Evolutionary conservation across 1,140 invertebrate genomes (phyloP), one percentile per base, ranked within the genome.

Genomic region (Drosophila serrata): DNA sequence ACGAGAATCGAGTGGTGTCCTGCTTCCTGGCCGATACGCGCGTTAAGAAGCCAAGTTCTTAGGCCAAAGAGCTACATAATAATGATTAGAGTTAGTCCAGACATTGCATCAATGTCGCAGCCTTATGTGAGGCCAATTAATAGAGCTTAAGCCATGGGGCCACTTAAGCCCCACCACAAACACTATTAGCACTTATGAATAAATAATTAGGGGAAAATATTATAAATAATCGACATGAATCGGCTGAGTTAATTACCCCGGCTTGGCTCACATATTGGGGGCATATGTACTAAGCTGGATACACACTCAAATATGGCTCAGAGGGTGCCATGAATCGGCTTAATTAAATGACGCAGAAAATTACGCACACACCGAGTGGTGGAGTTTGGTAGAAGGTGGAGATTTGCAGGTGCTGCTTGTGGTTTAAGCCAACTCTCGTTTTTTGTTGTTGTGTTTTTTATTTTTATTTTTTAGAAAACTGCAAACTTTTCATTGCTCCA

Each of bases 341-440:
- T 92, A 92, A 92, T 92, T 92, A 88, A 92, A 92, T 92, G 90
- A 92, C 64, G 90, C 81, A 92, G 86, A 92, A 92, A 92, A 92
- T 92, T 91, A 91, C 90, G 79, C 78, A 85, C 78, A 85, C 81
- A 64, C 64, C 51, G 31, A 33, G 19, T 6, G 1, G 17, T 27
- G 17, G 29, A 51, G 19, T 35, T 37, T 37, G 6, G 15, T n/a
- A 3, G 4, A 19, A 29, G 48, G 24, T 40, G 48, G 57, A 11
- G 4, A 49, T 63, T n/a, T 55, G 39, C 74, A 75, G 61, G 60
- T 60, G 63, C 53, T 78, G 64, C 74, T 69, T 81, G 84, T 55
- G 84, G 76, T 78, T 84, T 88, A 72, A 61, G 51, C 76, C 64
- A 11, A 8, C 24, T 37, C 39, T n/a, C n/a, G n/a, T n/a, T n/a